Percentiles rank a stretch among this genome's conserved stretches.
phyloP scores from a whole-genome alignment of 2,113 vertebrate genomes.

The Chlorocebus sabaeus region DNA sequence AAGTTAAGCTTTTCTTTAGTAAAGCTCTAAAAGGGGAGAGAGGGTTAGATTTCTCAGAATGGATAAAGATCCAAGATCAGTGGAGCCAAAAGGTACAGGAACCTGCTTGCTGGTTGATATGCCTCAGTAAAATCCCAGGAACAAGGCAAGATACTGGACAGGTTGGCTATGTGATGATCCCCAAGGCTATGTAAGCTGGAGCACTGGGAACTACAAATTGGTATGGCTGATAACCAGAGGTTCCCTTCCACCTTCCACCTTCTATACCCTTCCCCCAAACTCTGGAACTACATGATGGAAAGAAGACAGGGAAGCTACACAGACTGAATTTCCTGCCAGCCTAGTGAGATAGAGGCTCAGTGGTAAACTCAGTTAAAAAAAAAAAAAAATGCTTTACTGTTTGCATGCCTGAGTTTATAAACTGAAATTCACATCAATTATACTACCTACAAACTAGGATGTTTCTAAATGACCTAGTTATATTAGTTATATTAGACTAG shows the following conservation, averaged over 20 bases:
- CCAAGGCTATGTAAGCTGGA: neutral
- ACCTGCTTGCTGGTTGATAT: neutral
- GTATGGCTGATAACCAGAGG: neutral
- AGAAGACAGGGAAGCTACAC: neutral
- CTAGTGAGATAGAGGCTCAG: neutral
- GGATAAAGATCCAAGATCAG: constrained; percentile 4
- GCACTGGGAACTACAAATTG: neutral
- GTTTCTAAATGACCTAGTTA: neutral
- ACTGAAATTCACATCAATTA: constrained; percentile 19
- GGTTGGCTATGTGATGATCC: neutral
- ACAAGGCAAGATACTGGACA: neutral
- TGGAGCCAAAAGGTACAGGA: neutral
- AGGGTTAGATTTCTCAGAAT: neutral
- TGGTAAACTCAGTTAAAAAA: neutral
- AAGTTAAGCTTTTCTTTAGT: constrained; percentile 41
- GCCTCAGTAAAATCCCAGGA: constrained; percentile 3
- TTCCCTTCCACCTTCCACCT: neutral
- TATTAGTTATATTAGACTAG: no score
- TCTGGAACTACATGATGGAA: neutral
- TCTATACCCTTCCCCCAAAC: neutral
- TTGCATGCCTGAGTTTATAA: neutral
- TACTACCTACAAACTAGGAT: constrained; percentile 21
- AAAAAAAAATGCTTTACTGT: neutral
- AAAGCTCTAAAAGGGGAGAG: neutral
- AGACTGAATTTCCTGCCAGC: neutral